phyloP scores from a whole-genome alignment of 2,888 invertebrate species.

The Netelia virgata region DNA sequence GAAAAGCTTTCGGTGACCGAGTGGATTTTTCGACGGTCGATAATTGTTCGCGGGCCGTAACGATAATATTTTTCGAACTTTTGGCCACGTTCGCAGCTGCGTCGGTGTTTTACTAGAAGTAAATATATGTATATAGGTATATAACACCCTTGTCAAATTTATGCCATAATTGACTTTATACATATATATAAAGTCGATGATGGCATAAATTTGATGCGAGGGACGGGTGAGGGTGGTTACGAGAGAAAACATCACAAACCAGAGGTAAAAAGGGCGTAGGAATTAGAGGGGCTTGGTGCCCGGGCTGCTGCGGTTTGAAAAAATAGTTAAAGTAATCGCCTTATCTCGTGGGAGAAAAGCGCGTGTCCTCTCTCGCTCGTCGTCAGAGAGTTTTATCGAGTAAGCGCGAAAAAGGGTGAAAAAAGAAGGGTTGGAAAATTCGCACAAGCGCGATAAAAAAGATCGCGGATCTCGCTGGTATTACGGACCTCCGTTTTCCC shows the following conservation, averaged over 20 bases:
- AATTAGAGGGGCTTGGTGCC: constrained; percentile 63
- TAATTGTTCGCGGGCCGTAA: constrained; percentile 56
- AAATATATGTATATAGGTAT: constrained; percentile 14
- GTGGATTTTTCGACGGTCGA: constrained; percentile 49
- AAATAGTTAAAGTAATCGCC: constrained; percentile 82
- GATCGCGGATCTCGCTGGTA: constrained; percentile 51
- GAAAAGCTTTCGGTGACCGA: constrained; percentile 50
- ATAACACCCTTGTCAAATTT: not conserved
- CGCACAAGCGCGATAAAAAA: constrained; percentile 24
- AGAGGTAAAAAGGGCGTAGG: constrained; percentile 35
- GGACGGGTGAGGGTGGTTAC: constrained; percentile 1
- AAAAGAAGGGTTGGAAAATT: constrained; percentile 46
- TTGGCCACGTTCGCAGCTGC: constrained; percentile 56
- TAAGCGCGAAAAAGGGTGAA: constrained; percentile 41
- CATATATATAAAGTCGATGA: constrained; percentile 41
- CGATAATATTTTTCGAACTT: constrained; percentile 66
- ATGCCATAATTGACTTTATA: not conserved
- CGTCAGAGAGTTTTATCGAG: constrained; percentile 54
- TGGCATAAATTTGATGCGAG: constrained; percentile 69
- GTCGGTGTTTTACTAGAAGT: constrained; percentile 3
- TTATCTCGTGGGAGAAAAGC: constrained; percentile 79
- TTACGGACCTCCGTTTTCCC: constrained; percentile 42
- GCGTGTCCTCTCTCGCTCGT: constrained; percentile 59
- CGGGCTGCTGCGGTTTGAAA: constrained; percentile 72
- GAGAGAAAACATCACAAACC: constrained; percentile 17